Evolutionary conservation across 1,140 invertebrate genomes (phyloP).

Genomic region (Andricus grossulariae): DNA sequence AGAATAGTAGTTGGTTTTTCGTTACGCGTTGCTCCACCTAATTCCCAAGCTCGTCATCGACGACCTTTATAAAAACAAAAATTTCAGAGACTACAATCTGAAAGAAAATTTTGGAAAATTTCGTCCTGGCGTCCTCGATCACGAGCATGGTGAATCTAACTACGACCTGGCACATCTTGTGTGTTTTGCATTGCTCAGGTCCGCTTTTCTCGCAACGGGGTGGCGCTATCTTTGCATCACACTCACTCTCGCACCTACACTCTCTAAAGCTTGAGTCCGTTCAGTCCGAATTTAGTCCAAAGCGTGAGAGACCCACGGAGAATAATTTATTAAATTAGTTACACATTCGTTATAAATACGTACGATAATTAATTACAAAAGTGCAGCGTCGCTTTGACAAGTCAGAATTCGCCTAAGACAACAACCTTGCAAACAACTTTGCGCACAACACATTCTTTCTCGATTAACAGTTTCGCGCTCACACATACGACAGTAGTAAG

Average conservation of each 20-base stretch:
- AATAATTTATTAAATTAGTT: conserved; percentile 31
- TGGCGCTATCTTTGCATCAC: conserved; percentile 27
- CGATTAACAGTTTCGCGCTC: background rate
- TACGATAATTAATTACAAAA: conserved; percentile 26
- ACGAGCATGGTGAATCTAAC: conserved; percentile 18
- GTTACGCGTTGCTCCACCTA: conserved; percentile 42
- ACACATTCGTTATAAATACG: conserved; percentile 27
- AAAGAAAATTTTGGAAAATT: no score
- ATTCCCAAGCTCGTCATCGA: conserved; percentile 37
- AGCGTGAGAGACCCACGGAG: conserved; percentile 25
- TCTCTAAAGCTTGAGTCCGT: conserved; percentile 35
- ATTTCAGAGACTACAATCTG: no score
- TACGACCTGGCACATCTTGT: background rate
- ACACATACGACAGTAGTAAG: background rate
- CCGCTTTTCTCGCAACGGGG: conserved; percentile 28
- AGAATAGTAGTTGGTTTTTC: conserved; percentile 51
- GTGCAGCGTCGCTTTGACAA: background rate
- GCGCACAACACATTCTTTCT: conserved; percentile 21
- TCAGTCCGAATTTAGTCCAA: conserved; percentile 37
- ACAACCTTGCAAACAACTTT: background rate
- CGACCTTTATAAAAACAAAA: background rate
- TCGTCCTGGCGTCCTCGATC: conserved; percentile 27
- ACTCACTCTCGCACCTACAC: conserved; percentile 27
- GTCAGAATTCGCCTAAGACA: background rate
- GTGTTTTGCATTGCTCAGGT: conserved; percentile 8